A percentile compares a stretch with the other conserved stretches of the same genome.
These are phyloP conservation scores for Rhincodon typus DNA, from an alignment of 2,797 vertebrate genomes.

Conservation along the genomic window DNA sequence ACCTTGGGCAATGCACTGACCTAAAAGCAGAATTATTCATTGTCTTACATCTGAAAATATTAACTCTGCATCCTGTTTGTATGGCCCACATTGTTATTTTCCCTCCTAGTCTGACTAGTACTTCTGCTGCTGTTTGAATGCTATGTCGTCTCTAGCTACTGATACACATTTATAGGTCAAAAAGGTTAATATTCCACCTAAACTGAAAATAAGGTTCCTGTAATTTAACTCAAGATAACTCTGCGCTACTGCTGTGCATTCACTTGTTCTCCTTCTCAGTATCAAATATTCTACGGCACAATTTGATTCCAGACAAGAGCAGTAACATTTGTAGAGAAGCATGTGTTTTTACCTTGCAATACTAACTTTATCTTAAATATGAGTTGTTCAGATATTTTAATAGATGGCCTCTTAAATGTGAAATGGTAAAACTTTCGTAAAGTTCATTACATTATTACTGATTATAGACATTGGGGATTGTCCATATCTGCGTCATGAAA, in stretches of 20 bases:
- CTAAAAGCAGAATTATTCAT: constrained; percentile 11
- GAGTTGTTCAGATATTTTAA: neutral
- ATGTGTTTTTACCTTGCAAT: neutral
- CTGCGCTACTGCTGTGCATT: neutral
- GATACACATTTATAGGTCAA: neutral
- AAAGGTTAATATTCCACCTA: neutral
- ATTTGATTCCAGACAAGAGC: neutral
- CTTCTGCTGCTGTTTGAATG: neutral
- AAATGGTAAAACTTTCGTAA: too few relatives aligned
- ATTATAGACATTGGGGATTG: neutral
- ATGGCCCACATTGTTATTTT: neutral
- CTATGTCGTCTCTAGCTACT: neutral
- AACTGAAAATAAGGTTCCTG: neutral
- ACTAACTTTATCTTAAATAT: neutral
- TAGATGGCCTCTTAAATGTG: neutral
- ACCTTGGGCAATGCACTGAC: neutral
- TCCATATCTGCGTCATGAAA: neutral
- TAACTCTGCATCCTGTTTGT: neutral
- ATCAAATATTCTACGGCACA: neutral
- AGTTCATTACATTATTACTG: neutral
- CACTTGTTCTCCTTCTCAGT: neutral
- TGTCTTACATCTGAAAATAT: constrained; percentile 21
- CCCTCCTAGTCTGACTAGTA: neutral
- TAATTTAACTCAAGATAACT: neutral
- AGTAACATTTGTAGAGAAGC: neutral